Evolutionary conservation across 2,113 vertebrate species (phyloP).

Genomic region (Tachysurus fulvidraco): DNA sequence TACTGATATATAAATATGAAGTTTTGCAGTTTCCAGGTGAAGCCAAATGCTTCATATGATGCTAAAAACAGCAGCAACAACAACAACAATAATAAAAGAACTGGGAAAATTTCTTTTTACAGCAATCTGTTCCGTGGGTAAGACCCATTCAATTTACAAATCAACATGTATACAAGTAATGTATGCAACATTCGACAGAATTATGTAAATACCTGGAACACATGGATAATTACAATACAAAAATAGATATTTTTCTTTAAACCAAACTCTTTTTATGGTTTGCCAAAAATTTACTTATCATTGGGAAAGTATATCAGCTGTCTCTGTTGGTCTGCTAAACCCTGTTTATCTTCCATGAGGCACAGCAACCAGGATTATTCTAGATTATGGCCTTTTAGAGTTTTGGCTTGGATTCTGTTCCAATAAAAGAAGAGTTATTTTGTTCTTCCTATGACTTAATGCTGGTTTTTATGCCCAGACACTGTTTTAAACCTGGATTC

Average conservation of each 20-base stretch:
- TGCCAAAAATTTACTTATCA: slow-evolving; percentile 27
- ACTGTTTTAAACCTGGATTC: neutral
- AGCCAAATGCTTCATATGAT: slow-evolving; percentile 29
- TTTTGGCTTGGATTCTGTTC: neutral
- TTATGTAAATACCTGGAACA: slow-evolving; percentile 63
- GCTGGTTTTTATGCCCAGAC: slow-evolving; percentile 33
- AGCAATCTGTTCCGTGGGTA: slow-evolving; percentile 45
- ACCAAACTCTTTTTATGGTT: slow-evolving; percentile 52
- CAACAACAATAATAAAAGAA: slow-evolving; percentile 22
- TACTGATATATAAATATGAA: slow-evolving; percentile 31
- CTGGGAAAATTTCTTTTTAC: slow-evolving; percentile 5
- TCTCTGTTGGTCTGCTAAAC: slow-evolving; percentile 21
- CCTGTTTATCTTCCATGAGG: slow-evolving; percentile 13
- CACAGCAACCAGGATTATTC: neutral
- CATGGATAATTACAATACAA: slow-evolving; percentile 78
- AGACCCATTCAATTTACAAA: slow-evolving; percentile 48
- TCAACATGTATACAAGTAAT: slow-evolving; percentile 67
- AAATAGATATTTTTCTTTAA: slow-evolving; percentile 74
- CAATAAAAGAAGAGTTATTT: slow-evolving; percentile 10
- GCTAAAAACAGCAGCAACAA: slow-evolving; percentile 3
- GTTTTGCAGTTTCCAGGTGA: slow-evolving; percentile 19
- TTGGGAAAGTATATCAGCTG: neutral
- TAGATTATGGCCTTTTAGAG: neutral
- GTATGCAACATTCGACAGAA: slow-evolving; percentile 65
- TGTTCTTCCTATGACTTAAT: slow-evolving; percentile 1